phyloP scores from a whole-genome alignment of 2,797 vertebrate species.

The Oceanodroma leucorhoa region DNA sequence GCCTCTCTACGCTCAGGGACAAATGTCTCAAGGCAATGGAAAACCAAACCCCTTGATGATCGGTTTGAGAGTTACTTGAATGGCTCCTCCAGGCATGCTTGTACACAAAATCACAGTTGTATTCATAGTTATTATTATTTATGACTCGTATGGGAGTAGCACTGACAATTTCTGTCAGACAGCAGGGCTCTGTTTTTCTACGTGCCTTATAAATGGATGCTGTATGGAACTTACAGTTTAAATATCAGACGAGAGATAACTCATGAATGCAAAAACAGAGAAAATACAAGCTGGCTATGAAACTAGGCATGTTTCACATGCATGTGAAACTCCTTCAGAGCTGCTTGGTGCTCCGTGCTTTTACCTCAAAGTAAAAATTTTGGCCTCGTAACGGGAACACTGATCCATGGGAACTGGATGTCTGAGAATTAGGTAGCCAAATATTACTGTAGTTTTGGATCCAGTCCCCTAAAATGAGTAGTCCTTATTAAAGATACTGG shows the following conservation, averaged over 20 bases:
- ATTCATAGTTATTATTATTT: background rate
- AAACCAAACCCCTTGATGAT: background rate
- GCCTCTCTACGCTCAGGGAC: background rate
- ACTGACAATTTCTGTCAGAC: background rate
- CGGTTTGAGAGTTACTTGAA: background rate
- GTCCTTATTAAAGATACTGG: background rate
- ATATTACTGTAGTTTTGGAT: background rate
- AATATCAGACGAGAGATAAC: background rate
- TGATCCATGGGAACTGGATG: background rate
- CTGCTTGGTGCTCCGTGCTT: background rate
- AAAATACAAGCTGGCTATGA: background rate
- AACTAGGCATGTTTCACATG: background rate
- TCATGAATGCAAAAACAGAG: background rate
- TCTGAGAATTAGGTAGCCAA: background rate
- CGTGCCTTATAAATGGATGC: background rate
- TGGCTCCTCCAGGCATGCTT: background rate
- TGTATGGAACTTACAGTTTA: background rate
- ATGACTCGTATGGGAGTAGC: background rate
- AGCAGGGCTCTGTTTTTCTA: background rate
- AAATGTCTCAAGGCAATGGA: background rate
- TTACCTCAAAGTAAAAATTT: background rate
- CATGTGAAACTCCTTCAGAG: background rate
- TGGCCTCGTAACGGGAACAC: background rate
- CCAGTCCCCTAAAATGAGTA: background rate
- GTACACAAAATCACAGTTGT: background rate